These are phyloP conservation scores for Falco peregrinus DNA, from an alignment of 2,797 vertebrate genomes.

Conservation along the genomic window DNA sequence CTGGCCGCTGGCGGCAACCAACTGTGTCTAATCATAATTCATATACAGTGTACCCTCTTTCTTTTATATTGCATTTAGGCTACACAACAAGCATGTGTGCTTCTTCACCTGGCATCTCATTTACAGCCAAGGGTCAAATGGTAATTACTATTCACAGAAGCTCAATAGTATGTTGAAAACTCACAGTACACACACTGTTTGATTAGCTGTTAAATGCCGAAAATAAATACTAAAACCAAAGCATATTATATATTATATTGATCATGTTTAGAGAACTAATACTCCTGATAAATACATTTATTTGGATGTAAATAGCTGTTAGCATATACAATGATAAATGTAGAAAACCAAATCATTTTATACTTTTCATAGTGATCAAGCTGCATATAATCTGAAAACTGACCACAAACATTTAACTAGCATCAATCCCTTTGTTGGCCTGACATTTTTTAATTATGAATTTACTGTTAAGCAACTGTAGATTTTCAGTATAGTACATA, in stretches of 20 bases:
- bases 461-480: neutral
- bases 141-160: slow-evolving; percentile 68
- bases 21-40: slow-evolving; percentile 82
- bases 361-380: neutral
- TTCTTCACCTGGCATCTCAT: slow-evolving; percentile 78
- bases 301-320: neutral
- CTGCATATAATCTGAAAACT: neutral
- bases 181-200: neutral
- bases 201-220: slow-evolving; percentile 49
- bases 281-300: neutral
- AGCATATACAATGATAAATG: neutral
- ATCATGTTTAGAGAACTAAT: neutral
- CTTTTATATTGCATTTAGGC: slow-evolving; percentile 74
- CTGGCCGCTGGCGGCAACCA: slow-evolving; percentile 73
- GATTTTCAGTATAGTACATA: neutral
- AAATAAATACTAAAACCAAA: slow-evolving; percentile 15
- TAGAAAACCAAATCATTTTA: neutral
- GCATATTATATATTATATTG: neutral
- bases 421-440: neutral
- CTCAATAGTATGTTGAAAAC: slow-evolving; percentile 18
- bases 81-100: slow-evolving; percentile 68
- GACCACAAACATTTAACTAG: neutral
- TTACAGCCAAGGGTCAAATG: slow-evolving; percentile 75
- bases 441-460: neutral
- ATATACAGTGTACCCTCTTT: slow-evolving; percentile 72